These are phyloP conservation scores for Berghia stephanieae DNA, from an alignment of 1,140 invertebrate species.

Conservation along the genomic window DNA sequence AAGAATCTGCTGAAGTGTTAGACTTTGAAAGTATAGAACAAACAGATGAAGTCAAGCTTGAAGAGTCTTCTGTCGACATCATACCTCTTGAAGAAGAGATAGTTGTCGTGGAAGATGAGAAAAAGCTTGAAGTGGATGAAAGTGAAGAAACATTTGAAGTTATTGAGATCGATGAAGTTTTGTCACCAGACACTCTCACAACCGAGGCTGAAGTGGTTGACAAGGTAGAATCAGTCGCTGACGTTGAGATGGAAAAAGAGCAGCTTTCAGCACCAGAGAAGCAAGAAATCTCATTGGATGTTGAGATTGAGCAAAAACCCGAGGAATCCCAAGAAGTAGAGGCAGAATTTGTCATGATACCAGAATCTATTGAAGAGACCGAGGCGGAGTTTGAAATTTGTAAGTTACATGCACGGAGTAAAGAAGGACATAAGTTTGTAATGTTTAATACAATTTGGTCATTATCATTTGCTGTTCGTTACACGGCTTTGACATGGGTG, in stretches of 20 bases:
- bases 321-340: not conserved
- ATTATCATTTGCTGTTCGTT: too few species aligned
- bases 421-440: too few species aligned
- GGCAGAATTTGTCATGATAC: not conserved
- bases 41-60: not conserved
- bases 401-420: too few species aligned
- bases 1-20: conserved; percentile 33
- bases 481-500: too few species aligned
- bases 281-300: not conserved
- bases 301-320: not conserved
- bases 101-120: conserved; percentile 1
- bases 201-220: conserved; percentile 7
- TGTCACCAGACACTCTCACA: not conserved
- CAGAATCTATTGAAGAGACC: not conserved
- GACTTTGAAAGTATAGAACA: conserved; percentile 25
- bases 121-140: not conserved
- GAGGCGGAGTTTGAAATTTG: conserved; percentile 5
- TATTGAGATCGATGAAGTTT: not conserved
- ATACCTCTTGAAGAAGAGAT: conserved; percentile 3
- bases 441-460: too few species aligned
- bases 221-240: not conserved
- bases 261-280: too few species aligned
- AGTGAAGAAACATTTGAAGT: conserved; percentile 10
- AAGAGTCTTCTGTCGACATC: not conserved
- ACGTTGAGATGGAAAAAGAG: too few species aligned